A percentile compares a stretch with the other conserved stretches of the same genome.
Conservation (phyloP, 1,140 invertebrate species). For the Ooceraea biroi region DNA sequence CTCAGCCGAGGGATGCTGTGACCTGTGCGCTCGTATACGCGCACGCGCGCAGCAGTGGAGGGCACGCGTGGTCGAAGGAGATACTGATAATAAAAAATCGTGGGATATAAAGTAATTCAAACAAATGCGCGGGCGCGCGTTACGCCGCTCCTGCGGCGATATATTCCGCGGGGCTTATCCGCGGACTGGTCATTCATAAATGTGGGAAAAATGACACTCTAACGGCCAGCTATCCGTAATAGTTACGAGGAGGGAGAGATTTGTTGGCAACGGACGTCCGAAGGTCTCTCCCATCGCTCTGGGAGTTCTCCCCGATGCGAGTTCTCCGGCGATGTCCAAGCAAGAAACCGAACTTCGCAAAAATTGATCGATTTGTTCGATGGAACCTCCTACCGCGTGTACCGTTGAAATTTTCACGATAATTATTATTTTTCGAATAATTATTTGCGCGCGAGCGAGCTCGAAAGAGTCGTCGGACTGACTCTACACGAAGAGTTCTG, state of each 20-base stretch:
- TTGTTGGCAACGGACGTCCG: conserved; percentile 73
- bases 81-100: conserved; percentile 84
- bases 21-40: background rate
- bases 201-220: conserved; percentile 80
- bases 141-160: conserved; percentile 72
- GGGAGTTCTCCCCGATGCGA: conserved; percentile 4
- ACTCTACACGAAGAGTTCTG: conserved; percentile 49
- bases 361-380: background rate
- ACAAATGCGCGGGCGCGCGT: conserved; percentile 79
- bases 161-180: conserved; percentile 82
- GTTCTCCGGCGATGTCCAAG: conserved; percentile 24
- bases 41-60: background rate
- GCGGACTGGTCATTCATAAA: conserved; percentile 84
- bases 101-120: conserved; percentile 85
- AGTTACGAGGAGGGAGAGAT: conserved; percentile 81
- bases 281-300: background rate
- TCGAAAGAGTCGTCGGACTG: conserved; percentile 33
- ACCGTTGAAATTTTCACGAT: background rate
- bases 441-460: background rate
- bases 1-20: no score
- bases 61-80: conserved; percentile 63
- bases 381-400: background rate
- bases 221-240: conserved; percentile 81
- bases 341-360: background rate
- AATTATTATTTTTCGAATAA: background rate